Percentiles rank a stretch among this genome's conserved stretches.
These are phyloP conservation scores for Heteromormyrus szaboi DNA, from an alignment of 2,797 vertebrate species.

Conservation along the genomic window DNA sequence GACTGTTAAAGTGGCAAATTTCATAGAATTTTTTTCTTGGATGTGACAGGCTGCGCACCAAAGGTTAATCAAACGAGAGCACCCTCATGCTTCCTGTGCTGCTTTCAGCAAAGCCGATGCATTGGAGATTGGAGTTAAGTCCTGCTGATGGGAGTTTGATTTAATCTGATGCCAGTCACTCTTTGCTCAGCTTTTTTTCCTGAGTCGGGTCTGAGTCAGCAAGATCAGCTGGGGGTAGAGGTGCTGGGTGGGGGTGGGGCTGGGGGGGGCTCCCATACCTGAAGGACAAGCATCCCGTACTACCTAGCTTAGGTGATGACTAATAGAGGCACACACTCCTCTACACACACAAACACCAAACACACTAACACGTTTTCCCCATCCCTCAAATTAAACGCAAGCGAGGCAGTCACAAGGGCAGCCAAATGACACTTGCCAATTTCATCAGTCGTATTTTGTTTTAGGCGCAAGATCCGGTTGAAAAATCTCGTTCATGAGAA, in stretches of 20 bases:
- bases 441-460: background rate
- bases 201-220: background rate
- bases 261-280: background rate
- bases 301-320: background rate
- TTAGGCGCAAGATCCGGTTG: background rate
- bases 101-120: background rate
- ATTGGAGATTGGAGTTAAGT: background rate
- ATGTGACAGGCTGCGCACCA: background rate
- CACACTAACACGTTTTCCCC: background rate
- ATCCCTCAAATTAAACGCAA: background rate
- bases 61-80: background rate
- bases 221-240: background rate
- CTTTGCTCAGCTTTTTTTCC: background rate
- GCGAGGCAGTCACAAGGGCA: background rate
- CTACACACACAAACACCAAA: background rate
- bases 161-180: constrained; percentile 2
- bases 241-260: background rate
- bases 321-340: background rate
- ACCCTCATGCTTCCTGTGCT: background rate
- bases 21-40: background rate
- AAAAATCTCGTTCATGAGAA: background rate
- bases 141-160: background rate
- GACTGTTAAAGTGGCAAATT: background rate
- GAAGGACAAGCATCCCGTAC: background rate
- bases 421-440: background rate